Percentiles rank a stretch among this genome's conserved stretches.
Evolutionary conservation across 2,797 vertebrate genomes (phyloP).

Genomic region (Paguma larvata): DNA sequence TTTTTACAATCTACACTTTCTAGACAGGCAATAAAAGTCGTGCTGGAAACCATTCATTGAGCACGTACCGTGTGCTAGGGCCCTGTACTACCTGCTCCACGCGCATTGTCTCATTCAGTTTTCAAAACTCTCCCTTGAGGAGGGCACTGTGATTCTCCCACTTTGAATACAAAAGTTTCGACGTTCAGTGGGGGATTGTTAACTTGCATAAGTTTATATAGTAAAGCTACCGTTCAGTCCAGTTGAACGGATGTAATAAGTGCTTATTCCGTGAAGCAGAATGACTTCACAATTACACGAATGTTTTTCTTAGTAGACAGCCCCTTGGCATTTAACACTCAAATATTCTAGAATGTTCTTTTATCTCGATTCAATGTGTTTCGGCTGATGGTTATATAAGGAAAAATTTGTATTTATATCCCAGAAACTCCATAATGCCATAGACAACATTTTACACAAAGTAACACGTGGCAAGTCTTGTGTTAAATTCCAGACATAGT

Average conservation of each 20-base stretch:
- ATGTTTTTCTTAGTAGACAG: conserved; percentile 20
- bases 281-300: not conserved
- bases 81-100: not conserved
- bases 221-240: not conserved
- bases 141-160: not conserved
- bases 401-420: not conserved
- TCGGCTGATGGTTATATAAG: not conserved
- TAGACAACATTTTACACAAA: not conserved
- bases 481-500: not conserved
- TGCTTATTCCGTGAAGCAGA: not conserved
- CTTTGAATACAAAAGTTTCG: not conserved
- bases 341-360: not conserved
- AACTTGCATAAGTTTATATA: not conserved
- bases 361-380: conserved; percentile 1
- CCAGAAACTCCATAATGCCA: not conserved
- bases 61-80: not conserved
- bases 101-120: not conserved
- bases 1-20: conserved; percentile 1
- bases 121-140: not conserved
- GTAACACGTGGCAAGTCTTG: not conserved
- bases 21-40: not conserved
- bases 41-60: not conserved
- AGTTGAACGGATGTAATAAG: not conserved
- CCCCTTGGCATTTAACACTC: not conserved
- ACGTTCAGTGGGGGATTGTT: not conserved